Evolutionary conservation across 2,888 invertebrate species (phyloP).

Genomic region (Thera britannica): DNA sequence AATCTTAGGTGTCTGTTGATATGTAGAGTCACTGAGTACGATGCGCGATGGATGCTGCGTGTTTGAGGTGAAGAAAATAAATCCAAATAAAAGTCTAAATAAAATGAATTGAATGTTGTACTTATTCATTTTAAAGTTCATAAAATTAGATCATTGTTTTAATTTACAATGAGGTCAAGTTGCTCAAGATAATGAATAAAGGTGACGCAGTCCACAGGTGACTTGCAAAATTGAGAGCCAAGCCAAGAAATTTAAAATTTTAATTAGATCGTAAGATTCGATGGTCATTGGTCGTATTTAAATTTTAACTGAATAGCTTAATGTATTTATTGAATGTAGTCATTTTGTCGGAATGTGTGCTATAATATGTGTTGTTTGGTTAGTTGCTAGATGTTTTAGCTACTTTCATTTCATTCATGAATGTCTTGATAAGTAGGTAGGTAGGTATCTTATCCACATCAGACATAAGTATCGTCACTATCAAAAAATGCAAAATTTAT

Average conservation of each 20-base stretch:
- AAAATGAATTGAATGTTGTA: background rate
- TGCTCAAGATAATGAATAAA: slow-evolving; percentile 49
- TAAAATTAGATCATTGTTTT: slow-evolving; percentile 46
- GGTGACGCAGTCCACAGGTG: slow-evolving; percentile 51
- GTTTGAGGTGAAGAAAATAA: slow-evolving; percentile 25
- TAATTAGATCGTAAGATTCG: slow-evolving; percentile 48
- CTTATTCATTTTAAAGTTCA: slow-evolving; percentile 32
- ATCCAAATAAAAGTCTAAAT: slow-evolving; percentile 4
- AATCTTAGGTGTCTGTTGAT: slow-evolving; percentile 30
- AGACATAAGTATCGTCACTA: slow-evolving; percentile 30
- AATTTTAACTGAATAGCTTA: slow-evolving; percentile 48
- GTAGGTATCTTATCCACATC: background rate
- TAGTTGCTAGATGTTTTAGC: slow-evolving; percentile 35
- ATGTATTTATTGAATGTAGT: slow-evolving; percentile 42
- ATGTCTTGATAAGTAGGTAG: background rate
- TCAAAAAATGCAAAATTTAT: background rate
- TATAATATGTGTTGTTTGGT: slow-evolving; percentile 32
- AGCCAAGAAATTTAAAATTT: slow-evolving; percentile 50
- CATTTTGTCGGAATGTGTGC: slow-evolving; percentile 40
- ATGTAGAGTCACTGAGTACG: slow-evolving; percentile 21
- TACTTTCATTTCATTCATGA: slow-evolving; percentile 34
- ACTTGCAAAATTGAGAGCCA: slow-evolving; percentile 48
- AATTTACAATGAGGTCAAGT: slow-evolving; percentile 55
- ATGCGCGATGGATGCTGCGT: slow-evolving; percentile 19
- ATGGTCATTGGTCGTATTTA: slow-evolving; percentile 48